Percentiles rank a stretch among this genome's conserved stretches.
Conservation (phyloP, 2,888 invertebrate genomes). For the Drosophila conformis region DNA sequence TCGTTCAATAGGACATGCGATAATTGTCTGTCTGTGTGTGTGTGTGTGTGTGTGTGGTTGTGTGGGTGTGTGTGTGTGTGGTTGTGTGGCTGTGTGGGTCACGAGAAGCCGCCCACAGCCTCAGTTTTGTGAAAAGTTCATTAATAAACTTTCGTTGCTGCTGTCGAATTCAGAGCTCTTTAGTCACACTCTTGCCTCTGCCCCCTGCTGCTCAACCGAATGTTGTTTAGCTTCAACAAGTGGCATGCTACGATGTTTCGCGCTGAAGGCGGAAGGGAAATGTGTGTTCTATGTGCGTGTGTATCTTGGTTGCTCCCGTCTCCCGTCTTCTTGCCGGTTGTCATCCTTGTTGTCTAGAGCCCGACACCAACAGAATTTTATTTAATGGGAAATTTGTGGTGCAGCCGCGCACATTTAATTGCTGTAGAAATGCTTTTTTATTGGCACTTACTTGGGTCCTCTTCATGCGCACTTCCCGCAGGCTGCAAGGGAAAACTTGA, state of each 20-base stretch:
- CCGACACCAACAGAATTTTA: constrained; percentile 70
- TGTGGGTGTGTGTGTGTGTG: constrained; percentile 21
- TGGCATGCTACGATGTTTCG: constrained; percentile 53
- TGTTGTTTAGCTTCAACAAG: constrained; percentile 71
- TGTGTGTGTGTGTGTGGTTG: constrained; percentile 13
- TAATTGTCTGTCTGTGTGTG: constrained; percentile 30
- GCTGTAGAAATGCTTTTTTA: constrained; percentile 75
- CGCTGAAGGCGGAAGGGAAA: neutral
- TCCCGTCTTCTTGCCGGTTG: constrained; percentile 24
- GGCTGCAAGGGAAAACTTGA: constrained; percentile 8
- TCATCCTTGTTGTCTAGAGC: constrained; percentile 49
- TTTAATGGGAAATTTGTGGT: constrained; percentile 71
- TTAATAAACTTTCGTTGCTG: constrained; percentile 75
- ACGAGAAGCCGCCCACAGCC: constrained; percentile 35
- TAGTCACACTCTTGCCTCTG: constrained; percentile 10
- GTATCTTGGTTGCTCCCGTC: constrained; percentile 23
- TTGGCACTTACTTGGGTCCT: constrained; percentile 72
- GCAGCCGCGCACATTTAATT: constrained; percentile 72
- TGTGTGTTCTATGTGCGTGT: neutral
- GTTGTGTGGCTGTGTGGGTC: constrained; percentile 31
- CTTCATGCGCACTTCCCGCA: constrained; percentile 37
- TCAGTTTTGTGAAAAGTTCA: constrained; percentile 65
- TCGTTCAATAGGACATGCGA: constrained; percentile 48
- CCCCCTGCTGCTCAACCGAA: constrained; percentile 14
- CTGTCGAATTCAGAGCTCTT: constrained; percentile 73